Evolutionary conservation across 2,113 vertebrate genomes (phyloP).

Genomic region (Lethenteron reissneri): DNA sequence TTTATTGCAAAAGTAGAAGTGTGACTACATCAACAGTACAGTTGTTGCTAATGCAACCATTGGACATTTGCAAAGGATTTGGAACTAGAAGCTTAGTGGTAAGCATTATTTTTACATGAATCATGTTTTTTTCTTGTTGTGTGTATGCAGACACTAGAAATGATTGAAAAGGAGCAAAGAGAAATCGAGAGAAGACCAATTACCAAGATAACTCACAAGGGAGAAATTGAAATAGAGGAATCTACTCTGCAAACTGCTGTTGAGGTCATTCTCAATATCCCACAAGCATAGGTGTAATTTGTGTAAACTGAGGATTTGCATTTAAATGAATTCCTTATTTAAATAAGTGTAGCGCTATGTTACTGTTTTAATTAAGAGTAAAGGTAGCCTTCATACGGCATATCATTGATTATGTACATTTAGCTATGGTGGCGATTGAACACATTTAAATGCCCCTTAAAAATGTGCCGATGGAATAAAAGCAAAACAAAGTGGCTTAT

Average conservation of each 20-base stretch:
- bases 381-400: constrained; percentile 17
- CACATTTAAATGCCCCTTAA: too few relatives aligned
- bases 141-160: neutral
- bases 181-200: constrained; percentile 3
- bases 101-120: too few relatives aligned
- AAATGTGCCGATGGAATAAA: too few relatives aligned
- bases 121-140: neutral
- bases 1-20: too few relatives aligned
- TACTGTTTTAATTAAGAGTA: constrained; percentile 28
- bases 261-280: neutral
- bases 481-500: too few relatives aligned
- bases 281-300: too few relatives aligned
- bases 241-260: neutral
- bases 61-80: constrained; percentile 61
- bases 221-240: constrained; percentile 1
- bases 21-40: too few relatives aligned
- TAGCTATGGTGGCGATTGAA: too few relatives aligned
- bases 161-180: constrained; percentile 4
- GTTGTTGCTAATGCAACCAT: too few relatives aligned
- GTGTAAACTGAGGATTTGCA: too few relatives aligned
- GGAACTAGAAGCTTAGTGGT: too few relatives aligned
- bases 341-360: constrained; percentile 15
- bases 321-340: neutral
- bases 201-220: constrained; percentile 5
- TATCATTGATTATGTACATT: too few relatives aligned